Percentiles rank a stretch among this genome's conserved stretches.
These are phyloP conservation scores for Anthrax anthrax DNA, from an alignment of 2,888 invertebrate species.

Conservation along the genomic window DNA sequence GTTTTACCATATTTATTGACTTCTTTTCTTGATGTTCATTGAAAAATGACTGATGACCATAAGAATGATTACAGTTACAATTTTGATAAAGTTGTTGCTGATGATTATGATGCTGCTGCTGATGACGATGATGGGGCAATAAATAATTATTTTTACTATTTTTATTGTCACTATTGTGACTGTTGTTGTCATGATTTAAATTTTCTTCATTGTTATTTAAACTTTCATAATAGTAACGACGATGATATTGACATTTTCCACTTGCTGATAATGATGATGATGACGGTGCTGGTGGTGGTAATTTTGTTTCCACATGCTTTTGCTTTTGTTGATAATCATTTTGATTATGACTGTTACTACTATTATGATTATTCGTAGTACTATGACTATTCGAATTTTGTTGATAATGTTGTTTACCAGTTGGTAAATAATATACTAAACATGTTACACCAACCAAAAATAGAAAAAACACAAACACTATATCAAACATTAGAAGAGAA, in stretches of 20 bases:
- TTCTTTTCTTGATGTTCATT: neutral
- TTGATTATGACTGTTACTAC: neutral
- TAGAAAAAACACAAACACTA: slow-evolving; percentile 74
- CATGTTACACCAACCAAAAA: slow-evolving; percentile 73
- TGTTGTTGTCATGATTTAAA: too few species aligned
- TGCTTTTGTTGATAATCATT: neutral
- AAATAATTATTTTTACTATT: too few species aligned
- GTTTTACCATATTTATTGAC: too few species aligned
- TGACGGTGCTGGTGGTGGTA: slow-evolving; percentile 4
- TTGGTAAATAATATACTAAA: slow-evolving; percentile 67
- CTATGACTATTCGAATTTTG: neutral
- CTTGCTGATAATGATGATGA: neutral
- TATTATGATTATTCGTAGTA: neutral
- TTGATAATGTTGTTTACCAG: slow-evolving; percentile 21
- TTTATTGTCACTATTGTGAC: too few species aligned
- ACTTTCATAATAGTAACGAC: too few species aligned
- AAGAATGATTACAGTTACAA: too few species aligned
- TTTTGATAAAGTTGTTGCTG: too few species aligned
- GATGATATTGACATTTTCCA: too few species aligned
- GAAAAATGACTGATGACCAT: too few species aligned
- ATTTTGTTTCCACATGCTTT: neutral
- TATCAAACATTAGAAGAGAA: slow-evolving; percentile 77
- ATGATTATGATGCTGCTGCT: too few species aligned
- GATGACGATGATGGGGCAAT: too few species aligned
- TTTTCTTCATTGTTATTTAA: too few species aligned